phyloP scores from a whole-genome alignment of 2,797 vertebrate species.

The Poecilia wingei region DNA sequence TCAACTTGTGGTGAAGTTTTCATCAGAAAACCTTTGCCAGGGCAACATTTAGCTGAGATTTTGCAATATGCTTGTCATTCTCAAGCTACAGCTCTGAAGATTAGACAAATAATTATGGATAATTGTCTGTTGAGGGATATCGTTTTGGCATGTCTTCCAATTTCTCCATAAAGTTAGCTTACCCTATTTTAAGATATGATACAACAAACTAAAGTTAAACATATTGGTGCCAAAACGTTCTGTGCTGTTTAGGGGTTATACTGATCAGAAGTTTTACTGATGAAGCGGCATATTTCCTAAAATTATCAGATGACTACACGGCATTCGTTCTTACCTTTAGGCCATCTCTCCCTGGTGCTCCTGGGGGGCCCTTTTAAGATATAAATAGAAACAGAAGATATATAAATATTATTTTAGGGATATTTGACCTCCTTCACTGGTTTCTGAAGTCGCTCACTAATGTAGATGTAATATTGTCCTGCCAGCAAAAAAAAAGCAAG shows the following conservation, averaged over 20 bases:
- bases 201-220: constrained; percentile 21
- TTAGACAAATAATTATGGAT: constrained; percentile 34
- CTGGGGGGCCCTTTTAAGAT: constrained; percentile 85
- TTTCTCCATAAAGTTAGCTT: constrained; percentile 1
- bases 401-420: constrained; percentile 15
- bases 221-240: constrained; percentile 6
- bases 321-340: constrained; percentile 85
- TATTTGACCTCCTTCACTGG: constrained; percentile 1
- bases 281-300: not conserved
- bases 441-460: not conserved
- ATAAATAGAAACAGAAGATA: not conserved
- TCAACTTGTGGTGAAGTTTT: constrained; percentile 25
- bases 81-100: constrained; percentile 7
- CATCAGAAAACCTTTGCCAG: constrained; percentile 4
- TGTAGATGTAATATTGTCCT: not conserved
- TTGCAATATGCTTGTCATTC: constrained; percentile 25
- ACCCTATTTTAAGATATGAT: constrained; percentile 9
- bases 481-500: not conserved
- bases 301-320: not conserved
- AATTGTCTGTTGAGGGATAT: constrained; percentile 16
- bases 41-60: constrained; percentile 13
- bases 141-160: constrained; percentile 16
- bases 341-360: constrained; percentile 92
- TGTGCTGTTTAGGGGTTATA: constrained; percentile 5
- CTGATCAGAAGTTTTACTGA: too few species aligned